Percentiles rank a stretch among this genome's conserved stretches.
Evolutionary conservation across 2,797 vertebrate genomes (phyloP).

Genomic region (Denticeps clupeoides): DNA sequence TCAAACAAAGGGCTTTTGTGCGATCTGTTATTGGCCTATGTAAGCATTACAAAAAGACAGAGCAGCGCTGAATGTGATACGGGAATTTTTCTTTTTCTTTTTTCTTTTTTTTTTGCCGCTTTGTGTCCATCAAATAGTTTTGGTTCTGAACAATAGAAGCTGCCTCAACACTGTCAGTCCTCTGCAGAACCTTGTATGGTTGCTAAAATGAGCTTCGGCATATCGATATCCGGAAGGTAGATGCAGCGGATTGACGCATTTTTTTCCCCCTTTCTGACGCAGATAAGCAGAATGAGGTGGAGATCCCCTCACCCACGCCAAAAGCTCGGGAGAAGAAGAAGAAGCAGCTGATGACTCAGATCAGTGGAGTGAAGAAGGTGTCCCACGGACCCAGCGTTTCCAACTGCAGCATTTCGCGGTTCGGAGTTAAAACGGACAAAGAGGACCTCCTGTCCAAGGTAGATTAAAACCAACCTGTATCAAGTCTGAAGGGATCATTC

Average conservation of each 20-base stretch:
- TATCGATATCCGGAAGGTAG: neutral
- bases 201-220: neutral
- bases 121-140: neutral
- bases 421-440: conserved; percentile 89
- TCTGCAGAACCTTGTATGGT: neutral
- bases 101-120: neutral
- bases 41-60: conserved; percentile 22
- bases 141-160: neutral
- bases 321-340: conserved; percentile 95
- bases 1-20: conserved; percentile 33
- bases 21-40: conserved; percentile 10
- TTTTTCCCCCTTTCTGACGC: conserved; percentile 19
- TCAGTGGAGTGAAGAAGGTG: conserved; percentile 93
- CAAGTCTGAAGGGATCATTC: too few relatives aligned
- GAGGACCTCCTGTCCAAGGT: conserved; percentile 91
- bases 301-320: conserved; percentile 89
- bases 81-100: neutral
- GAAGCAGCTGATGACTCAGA: conserved; percentile 94
- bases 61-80: conserved; percentile 16
- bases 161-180: neutral
- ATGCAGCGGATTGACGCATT: neutral
- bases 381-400: conserved; percentile 86
- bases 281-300: conserved; percentile 98
- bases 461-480: too few relatives aligned
- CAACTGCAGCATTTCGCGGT: conserved; percentile 83